Evolutionary conservation across 2,113 vertebrate species (phyloP), one percentile per base, ranked within the genome.

Genomic region (Sterna hirundo): DNA sequence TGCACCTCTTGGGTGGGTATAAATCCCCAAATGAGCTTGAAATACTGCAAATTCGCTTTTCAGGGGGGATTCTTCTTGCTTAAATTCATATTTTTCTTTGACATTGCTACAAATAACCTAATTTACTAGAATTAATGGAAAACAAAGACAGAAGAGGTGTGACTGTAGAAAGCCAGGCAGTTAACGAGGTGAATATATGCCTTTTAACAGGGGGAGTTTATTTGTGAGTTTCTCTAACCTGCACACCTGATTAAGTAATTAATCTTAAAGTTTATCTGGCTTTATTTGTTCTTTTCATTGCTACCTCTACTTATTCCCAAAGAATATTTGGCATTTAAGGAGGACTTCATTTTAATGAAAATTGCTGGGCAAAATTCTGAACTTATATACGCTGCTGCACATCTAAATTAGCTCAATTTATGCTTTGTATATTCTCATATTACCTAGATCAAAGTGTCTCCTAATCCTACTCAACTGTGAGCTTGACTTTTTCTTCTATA

Each of bases 221-320:
- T 62, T 74, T 81, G n/a, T 80, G 62, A 83, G 46, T 77, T 93
- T 93, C 44, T 93, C n/a, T 91, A 84, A 81, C 34, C 34, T 84
- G 34, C 40, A 82, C 30, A 84, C 16, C 42, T 86, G n/a, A 34
- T 60, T 75, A 75, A 90, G 12, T 52, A 70, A 80, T 83, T 88
- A 0, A 65, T 69, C 68, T 62, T 55, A 54, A 88, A 81, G 9
- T 81, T 90, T 93, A 36, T 93, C 71, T 90, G 19, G 18, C 18
- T 84, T 86, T 93, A 66, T 90, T 93, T 93, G 10, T 75, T 93
- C 58, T 70, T 96, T 91, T 74, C 29, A 16, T 58, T 82, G 60
- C 4, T 15, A 82, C 26, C 51, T 92, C 36, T 58, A 47, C 40
- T 86, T 95, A 47, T 70, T 95, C 68, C 51, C 38, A 66, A 62